These are phyloP conservation scores for Stichopus horrens DNA, from an alignment of 53 echinoderm and acorn worm species.

Conservation along the genomic window DNA sequence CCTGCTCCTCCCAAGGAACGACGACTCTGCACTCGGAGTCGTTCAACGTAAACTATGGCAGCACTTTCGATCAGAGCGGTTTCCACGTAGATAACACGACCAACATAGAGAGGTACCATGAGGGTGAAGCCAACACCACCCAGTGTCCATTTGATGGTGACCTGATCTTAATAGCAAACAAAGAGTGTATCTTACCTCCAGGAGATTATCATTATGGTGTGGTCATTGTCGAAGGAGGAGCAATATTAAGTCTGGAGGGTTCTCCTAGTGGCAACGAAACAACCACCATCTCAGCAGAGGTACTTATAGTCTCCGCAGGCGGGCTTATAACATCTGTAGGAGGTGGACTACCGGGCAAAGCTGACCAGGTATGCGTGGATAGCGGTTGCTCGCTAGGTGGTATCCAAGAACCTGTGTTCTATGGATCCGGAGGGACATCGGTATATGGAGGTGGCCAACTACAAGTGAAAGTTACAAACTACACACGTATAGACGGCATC, in stretches of 20 bases:
- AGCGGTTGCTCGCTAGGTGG: slow-evolving; percentile 67
- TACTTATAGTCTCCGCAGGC: slow-evolving; percentile 62
- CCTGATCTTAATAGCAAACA: slow-evolving; percentile 51
- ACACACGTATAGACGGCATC: slow-evolving; percentile 63
- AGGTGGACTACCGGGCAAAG: slow-evolving; percentile 49
- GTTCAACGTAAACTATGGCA: slow-evolving; percentile 53
- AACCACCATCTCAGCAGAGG: slow-evolving; percentile 54
- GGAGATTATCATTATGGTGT: slow-evolving; percentile 57
- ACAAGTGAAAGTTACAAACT: slow-evolving; percentile 34
- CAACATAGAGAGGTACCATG: slow-evolving; percentile 47
- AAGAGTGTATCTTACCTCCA: slow-evolving; percentile 57
- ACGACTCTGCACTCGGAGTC: slow-evolving; percentile 51
- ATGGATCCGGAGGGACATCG: slow-evolving; percentile 62
- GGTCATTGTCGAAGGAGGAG: slow-evolving; percentile 69
- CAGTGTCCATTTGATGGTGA: slow-evolving; percentile 16
- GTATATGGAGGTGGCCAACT: slow-evolving; percentile 77
- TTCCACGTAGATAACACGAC: slow-evolving; percentile 29
- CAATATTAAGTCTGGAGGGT: slow-evolving; percentile 61
- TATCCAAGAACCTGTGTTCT: slow-evolving; percentile 56
- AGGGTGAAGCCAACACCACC: not conserved
- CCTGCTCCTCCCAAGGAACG: slow-evolving; percentile 43
- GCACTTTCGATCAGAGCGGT: slow-evolving; percentile 46
- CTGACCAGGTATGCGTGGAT: slow-evolving; percentile 58
- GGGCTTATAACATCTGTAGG: slow-evolving; percentile 63
- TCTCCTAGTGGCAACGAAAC: slow-evolving; percentile 37